phyloP scores from a whole-genome alignment of 2,888 invertebrate species.

The Protophormia terraenovae region DNA sequence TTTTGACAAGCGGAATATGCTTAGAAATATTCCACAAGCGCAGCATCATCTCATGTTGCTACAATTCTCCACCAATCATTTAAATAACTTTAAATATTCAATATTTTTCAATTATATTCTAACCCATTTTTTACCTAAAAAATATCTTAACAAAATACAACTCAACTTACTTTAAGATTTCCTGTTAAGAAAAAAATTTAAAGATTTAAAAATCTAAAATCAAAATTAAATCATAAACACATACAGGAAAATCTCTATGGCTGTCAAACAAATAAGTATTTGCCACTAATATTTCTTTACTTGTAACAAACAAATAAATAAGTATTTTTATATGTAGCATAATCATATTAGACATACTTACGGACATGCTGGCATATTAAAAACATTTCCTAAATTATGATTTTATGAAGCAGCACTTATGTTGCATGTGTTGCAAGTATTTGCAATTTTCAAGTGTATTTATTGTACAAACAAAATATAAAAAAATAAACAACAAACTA shows the following conservation, averaged over 20 bases:
- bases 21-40: too few species aligned
- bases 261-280: background rate
- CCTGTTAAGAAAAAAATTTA: conserved; percentile 8
- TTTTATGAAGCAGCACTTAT: background rate
- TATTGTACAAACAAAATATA: conserved; percentile 10
- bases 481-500: background rate
- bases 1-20: too few species aligned
- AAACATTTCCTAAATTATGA: conserved; percentile 65
- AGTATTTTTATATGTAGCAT: conserved; percentile 34
- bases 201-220: conserved; percentile 37
- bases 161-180: conserved; percentile 17
- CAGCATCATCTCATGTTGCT: too few species aligned
- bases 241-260: conserved; percentile 31
- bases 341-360: conserved; percentile 48
- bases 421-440: background rate
- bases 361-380: conserved; percentile 56
- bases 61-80: too few species aligned
- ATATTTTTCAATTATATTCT: too few species aligned
- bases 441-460: background rate
- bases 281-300: background rate
- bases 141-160: background rate
- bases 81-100: too few species aligned
- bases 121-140: background rate
- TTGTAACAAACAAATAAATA: conserved; percentile 31
- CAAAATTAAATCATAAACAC: conserved; percentile 7